Evolutionary conservation across 2,113 vertebrate genomes (phyloP), one percentile per base, ranked within the genome.

Genomic region (Cyrtonyx montezumae): DNA sequence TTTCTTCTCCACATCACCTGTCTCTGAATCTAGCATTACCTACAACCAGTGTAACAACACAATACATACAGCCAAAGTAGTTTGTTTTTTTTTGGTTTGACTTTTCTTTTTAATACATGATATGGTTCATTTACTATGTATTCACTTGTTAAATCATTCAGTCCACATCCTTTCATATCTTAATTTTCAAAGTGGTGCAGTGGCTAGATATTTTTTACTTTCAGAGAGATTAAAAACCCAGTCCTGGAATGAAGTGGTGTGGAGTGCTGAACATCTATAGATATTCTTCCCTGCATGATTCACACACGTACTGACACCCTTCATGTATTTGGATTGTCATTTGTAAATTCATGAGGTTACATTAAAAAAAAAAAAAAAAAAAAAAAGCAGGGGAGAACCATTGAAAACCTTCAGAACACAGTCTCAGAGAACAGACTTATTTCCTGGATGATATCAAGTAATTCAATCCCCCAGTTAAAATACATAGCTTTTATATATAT

Each of bases 81-180:
- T 37, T 37, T 37, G 37, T 37, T 37, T 37, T 37, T 37, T n/a
- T n/a, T n/a, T n/a, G n/a, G n/a, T n/a, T n/a, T n/a, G n/a, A n/a
- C 37, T 37, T 19, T 37, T 37, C 26, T 6, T 37, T 17, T 37
- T 11, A 86, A 93, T n/a, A 20, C 34, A 66, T 94, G 62, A 91
- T 80, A 77, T 42, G 87, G 71, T 68, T 94, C 78, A 89, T 96
- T 95, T 94, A 56, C 63, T 36, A 49, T 49, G 76, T 96, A 91
- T 94, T 90, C 93, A 84, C 55, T 84, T 63, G 61, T 56, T 75
- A 95, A 97, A 56, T 71, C 74, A 94, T 71, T 91, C 73, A 25
- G 55, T 34, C 48, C 74, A 91, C 83, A 85, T 25, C 56, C n/a
- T 79, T 91, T 62, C 79, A 76, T 40, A 25, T 84, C 93, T 91